phyloP scores from a whole-genome alignment of 2,888 invertebrate species.

The Blastobasis lacticolella region DNA sequence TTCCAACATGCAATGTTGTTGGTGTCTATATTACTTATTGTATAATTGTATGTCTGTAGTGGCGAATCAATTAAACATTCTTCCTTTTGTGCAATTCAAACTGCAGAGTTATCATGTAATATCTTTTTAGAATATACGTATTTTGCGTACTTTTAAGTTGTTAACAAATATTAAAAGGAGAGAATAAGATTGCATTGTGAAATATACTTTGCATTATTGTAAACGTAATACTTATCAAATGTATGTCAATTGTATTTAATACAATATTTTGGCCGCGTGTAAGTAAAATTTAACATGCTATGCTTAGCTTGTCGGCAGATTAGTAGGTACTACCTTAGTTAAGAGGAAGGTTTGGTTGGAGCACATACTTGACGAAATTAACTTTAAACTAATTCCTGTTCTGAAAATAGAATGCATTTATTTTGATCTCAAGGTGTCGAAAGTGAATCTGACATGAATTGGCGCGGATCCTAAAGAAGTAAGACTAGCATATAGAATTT shows the following conservation, averaged over 20 bases:
- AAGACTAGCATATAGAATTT: constrained; percentile 14
- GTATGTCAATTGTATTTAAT: constrained; percentile 67
- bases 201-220: constrained; percentile 51
- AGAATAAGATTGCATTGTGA: constrained; percentile 70
- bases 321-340: constrained; percentile 25
- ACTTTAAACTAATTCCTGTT: constrained; percentile 32
- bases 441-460: constrained; percentile 28
- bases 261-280: constrained; percentile 50
- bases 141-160: constrained; percentile 52
- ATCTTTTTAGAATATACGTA: constrained; percentile 18
- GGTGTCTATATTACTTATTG: not conserved
- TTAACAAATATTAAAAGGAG: constrained; percentile 61
- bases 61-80: constrained; percentile 12
- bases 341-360: constrained; percentile 21
- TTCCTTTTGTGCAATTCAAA: constrained; percentile 11
- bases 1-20: constrained; percentile 1
- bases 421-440: constrained; percentile 60
- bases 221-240: constrained; percentile 36
- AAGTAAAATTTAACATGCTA: constrained; percentile 34
- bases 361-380: constrained; percentile 8
- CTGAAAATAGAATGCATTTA: constrained; percentile 53
- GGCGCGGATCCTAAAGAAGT: constrained; percentile 21
- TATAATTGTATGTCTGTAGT: not conserved
- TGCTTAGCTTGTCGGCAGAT: constrained; percentile 38
- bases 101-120: constrained; percentile 18